Conservation (phyloP, 2,888 invertebrate species). For the Epistrophe eligans region DNA sequence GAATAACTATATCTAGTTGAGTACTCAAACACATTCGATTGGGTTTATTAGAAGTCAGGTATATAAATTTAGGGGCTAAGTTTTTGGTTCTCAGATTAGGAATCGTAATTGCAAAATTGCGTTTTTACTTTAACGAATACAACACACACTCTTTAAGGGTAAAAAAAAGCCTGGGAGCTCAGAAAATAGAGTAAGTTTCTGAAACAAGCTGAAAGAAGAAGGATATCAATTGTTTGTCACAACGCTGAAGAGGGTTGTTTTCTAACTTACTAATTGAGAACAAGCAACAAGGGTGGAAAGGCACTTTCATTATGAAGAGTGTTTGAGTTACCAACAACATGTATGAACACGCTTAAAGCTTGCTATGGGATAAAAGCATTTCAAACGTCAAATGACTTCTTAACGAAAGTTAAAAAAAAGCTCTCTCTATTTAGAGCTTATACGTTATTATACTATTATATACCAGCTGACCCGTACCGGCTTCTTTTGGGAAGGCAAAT, state of each 20-base stretch:
- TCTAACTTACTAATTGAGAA: not conserved
- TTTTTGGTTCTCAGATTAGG: not conserved
- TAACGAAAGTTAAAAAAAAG: too few relatives aligned
- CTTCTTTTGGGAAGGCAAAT: too few relatives aligned
- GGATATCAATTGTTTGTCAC: not conserved
- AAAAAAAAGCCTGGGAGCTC: conserved; percentile 74
- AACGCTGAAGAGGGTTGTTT: not conserved
- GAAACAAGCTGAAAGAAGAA: not conserved
- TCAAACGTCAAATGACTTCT: too few relatives aligned
- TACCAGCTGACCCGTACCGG: too few relatives aligned
- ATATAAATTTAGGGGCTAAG: conserved; percentile 1
- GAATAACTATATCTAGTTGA: not conserved
- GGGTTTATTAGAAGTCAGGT: too few relatives aligned
- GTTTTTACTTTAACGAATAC: conserved; percentile 76
- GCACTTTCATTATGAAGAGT: not conserved
- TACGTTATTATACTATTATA: too few relatives aligned
- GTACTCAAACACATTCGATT: not conserved
- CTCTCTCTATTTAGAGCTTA: too few relatives aligned
- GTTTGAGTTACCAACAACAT: not conserved
- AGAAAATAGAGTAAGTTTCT: conserved; percentile 23
- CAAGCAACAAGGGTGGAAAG: not conserved
- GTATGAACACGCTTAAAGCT: not conserved
- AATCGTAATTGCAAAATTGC: conserved; percentile 47
- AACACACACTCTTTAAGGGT: conserved; percentile 78
- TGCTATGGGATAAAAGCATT: not conserved